Percentiles rank a stretch among this genome's conserved stretches.
phyloP scores from a whole-genome alignment of 2,113 vertebrate species.

The Tetrax tetrax region DNA sequence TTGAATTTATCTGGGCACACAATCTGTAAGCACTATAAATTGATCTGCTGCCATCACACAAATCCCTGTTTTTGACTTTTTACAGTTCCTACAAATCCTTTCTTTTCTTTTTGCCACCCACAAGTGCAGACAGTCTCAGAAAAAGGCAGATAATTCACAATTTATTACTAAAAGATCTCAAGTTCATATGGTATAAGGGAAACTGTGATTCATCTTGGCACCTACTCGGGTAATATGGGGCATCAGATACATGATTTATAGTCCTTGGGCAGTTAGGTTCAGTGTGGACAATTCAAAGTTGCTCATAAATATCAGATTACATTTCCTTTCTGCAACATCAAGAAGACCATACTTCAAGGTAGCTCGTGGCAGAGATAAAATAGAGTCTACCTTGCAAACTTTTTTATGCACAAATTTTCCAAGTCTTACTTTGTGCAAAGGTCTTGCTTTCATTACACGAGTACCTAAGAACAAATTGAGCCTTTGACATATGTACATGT shows the following conservation, averaged over 20 bases:
- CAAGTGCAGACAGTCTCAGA: not conserved
- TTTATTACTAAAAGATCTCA: accelerated
- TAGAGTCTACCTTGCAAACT: not conserved
- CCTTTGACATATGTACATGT: not conserved
- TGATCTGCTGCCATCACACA: slow-evolving; percentile 21
- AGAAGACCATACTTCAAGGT: not conserved
- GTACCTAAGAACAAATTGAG: not conserved
- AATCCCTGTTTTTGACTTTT: not conserved
- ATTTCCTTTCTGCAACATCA: not conserved
- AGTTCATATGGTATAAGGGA: not conserved
- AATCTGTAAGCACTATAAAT: slow-evolving; percentile 54
- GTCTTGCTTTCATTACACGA: not conserved
- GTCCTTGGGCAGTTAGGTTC: not conserved
- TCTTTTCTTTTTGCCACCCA: not conserved
- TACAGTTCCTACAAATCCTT: not conserved
- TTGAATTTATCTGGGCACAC: slow-evolving; percentile 58
- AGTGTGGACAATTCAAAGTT: not conserved
- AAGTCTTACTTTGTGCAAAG: not conserved
- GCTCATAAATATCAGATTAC: not conserved
- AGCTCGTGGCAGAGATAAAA: not conserved
- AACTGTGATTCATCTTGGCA: not conserved
- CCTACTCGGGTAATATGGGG: not conserved
- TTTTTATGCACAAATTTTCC: not conserved
- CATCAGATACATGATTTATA: too few species aligned
- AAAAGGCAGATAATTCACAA: not conserved